phyloP scores from a whole-genome alignment of 2,888 invertebrate species.

The Agapostemon virescens region DNA sequence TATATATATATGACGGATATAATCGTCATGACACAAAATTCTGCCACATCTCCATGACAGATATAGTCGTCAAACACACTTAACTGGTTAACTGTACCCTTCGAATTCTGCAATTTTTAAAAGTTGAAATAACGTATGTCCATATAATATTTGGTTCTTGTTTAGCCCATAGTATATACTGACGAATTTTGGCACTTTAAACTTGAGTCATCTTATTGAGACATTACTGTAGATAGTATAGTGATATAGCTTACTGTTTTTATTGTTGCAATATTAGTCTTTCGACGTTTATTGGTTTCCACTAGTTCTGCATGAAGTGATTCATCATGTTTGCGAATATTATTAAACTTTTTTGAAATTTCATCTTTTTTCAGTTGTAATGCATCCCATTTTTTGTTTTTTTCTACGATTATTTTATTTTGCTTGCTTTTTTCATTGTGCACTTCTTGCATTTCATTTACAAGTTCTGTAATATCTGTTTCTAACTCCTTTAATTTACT shows the following conservation, averaged over 20 bases:
- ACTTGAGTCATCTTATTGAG: too few species aligned
- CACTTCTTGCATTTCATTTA: slow-evolving; percentile 82
- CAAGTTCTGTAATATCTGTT: slow-evolving; percentile 69
- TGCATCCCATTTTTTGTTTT: slow-evolving; percentile 80
- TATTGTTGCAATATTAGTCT: slow-evolving; percentile 86
- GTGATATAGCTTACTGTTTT: slow-evolving; percentile 43
- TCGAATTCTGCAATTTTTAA: too few species aligned
- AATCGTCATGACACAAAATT: too few species aligned
- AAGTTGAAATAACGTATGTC: too few species aligned
- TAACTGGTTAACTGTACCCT: too few species aligned
- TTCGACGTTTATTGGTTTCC: slow-evolving; percentile 87
- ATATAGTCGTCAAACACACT: too few species aligned
- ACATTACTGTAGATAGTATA: slow-evolving; percentile 5
- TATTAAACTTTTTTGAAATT: slow-evolving; percentile 81
- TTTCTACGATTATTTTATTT: slow-evolving; percentile 80
- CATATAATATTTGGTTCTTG: too few species aligned
- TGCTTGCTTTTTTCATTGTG: slow-evolving; percentile 83
- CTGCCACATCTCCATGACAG: too few species aligned
- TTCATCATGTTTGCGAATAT: slow-evolving; percentile 80
- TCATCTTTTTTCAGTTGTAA: slow-evolving; percentile 85
- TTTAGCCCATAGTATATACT: too few species aligned
- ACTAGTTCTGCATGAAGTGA: slow-evolving; percentile 85
- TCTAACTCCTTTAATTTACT: slow-evolving; percentile 68
- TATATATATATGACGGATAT: too few species aligned
- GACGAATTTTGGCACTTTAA: too few species aligned